Evolutionary conservation across 2,797 vertebrate genomes (phyloP), one percentile per base, ranked within the genome.

Genomic region (Dendrocincla tyrannina): DNA sequence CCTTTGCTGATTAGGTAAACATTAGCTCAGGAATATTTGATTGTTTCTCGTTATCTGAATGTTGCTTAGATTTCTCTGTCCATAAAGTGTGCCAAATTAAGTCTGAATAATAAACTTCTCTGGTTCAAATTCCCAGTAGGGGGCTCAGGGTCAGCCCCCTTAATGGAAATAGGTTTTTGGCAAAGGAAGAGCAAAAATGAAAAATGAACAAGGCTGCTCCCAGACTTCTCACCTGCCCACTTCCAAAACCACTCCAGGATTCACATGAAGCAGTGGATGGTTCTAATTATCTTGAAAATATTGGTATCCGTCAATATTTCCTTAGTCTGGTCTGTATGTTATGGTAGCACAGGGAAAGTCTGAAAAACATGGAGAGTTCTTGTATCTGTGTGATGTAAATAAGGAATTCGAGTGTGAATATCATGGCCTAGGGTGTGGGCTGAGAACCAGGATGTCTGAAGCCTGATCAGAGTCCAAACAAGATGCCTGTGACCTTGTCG

Each of bases 1-100:
- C 58, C 68, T 89, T 68, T 62, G 42, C 42, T 85, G 78, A 84
- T 88, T 69, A 93, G 76, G 73, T 74, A 80, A 49, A 94, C 92
- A 72, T 50, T n/a, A 47, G 58, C 14, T 66, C 8, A 1, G 74
- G 84, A 85, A 56, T 89, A 83, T 80, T 83, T 94, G 49, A 35
- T 39, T 85, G 41, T 91, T 85, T 91, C 72, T 94, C 52, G 44
- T 79, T 91, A 93, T 58, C 80, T 37, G 59, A 76, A 24, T 52
- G 32, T 70, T 79, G 82, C 44, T 55, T 69, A n/a, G 58, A 44
- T 55, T 89, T 88, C 24, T 81, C 35, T 69, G 14, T 37, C 56
- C 41, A 10, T 17, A 7, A 75, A 42, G 25, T 37, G 30, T 88
- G 50, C 39, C 55, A 84, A 63, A 41, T 72, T 88, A 78, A 63